Evolutionary conservation across 2,888 invertebrate species (phyloP), one percentile per base, ranked within the genome.

Genomic region (Gastracanthus pulcherrimus): DNA sequence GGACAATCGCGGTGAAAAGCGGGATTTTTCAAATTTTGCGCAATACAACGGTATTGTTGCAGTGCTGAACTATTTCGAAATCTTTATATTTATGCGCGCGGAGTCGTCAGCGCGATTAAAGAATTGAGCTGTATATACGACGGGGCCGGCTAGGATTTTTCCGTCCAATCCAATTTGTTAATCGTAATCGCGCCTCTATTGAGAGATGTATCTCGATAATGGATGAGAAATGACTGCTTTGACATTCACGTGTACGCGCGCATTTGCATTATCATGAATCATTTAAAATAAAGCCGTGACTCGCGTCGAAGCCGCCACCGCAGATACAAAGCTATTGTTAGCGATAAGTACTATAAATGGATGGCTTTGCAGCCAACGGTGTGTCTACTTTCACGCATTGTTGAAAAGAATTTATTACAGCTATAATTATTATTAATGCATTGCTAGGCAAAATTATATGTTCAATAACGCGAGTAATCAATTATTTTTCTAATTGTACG

Each of bases 261-360:
- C 7, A 2, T 26, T 58, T 70, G 62, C 67, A 76, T 69, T 67
- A 45, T 60, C 76, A 60, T 60, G 62, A 66, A 66, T 75, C 66
- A 66, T 75, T 66, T 51, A 36, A 75, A 72, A 72, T 72, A 60
- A 72, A 72, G 72, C 70, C 70, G 70, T 70, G 70, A 70, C 70
- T 70, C 13, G 55, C n/a, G 7, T 51, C 51, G n/a, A 19, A 51
- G n/a, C 7, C 6, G 6, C 7, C n/a, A 51, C 19, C 13, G 0
- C 9, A 36, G 71, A 71, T 58, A 71, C 26, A 19, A 41, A 60
- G 60, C 71, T 26, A 71, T 71, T 71, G 55, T 71, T 58, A 16
- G 19, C 23, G 71, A 71, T 71, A 71, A 41, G 26, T 16, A 45
- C 66, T 67, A 41, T 41, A 67, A 67, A 67, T 70, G 51, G 69